These are phyloP conservation scores for Leguminivora glycinivorella DNA, from an alignment of 1,140 invertebrate genomes.

Conservation along the genomic window DNA sequence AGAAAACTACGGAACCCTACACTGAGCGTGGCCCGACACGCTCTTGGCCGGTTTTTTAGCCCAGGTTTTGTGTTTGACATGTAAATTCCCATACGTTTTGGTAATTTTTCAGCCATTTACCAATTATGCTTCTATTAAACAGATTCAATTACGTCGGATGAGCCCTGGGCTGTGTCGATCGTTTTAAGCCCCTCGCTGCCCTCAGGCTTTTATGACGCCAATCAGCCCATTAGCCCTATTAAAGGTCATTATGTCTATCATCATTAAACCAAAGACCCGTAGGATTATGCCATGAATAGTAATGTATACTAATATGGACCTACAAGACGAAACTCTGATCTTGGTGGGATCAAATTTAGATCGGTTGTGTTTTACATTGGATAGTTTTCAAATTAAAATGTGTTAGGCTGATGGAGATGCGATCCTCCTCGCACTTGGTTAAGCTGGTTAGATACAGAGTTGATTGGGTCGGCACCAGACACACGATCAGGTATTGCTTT, in stretches of 20 bases:
- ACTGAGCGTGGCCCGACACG: too few species aligned
- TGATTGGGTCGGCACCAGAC: background rate
- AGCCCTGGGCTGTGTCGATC: constrained; percentile 6
- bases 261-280: constrained; percentile 39
- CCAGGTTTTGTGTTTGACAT: too few species aligned
- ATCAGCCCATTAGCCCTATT: constrained; percentile 58
- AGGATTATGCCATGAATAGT: constrained; percentile 41
- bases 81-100: background rate
- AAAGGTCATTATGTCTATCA: constrained; percentile 53
- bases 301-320: constrained; percentile 33
- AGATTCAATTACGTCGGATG: constrained; percentile 53
- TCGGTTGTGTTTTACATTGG: constrained; percentile 4
- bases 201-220: constrained; percentile 54
- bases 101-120: background rate
- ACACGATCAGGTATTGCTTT: background rate
- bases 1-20: too few species aligned
- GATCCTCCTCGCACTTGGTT: background rate
- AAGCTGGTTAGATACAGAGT: background rate
- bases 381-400: constrained; percentile 4
- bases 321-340: constrained; percentile 11
- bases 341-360: constrained; percentile 16
- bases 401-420: background rate
- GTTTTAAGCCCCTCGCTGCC: constrained; percentile 30
- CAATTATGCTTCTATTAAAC: constrained; percentile 39
- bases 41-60: too few species aligned